Percentiles rank a stretch among this genome's conserved stretches.
Evolutionary conservation across 2,888 invertebrate species (phyloP).

Genomic region (Chirona hameri): DNA sequence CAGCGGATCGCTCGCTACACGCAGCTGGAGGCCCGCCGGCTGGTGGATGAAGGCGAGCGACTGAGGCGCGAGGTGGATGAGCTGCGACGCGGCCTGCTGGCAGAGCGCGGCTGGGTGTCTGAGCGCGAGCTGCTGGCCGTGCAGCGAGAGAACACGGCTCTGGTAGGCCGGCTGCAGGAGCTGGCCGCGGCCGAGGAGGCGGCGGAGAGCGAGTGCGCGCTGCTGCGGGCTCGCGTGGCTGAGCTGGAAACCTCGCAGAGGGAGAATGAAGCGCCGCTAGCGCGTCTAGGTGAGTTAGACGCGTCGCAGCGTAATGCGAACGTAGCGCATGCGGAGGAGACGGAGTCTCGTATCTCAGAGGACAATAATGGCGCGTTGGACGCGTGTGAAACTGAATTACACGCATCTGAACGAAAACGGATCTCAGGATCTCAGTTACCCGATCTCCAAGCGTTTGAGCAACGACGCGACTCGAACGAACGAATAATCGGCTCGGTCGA

Average conservation of each 20-base stretch:
- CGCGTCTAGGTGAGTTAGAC: not conserved
- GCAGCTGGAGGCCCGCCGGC: not conserved
- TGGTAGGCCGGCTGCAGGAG: not conserved
- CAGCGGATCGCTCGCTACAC: slow-evolving; percentile 5
- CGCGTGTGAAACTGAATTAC: too few species aligned
- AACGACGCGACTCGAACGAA: too few species aligned
- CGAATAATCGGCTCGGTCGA: too few species aligned
- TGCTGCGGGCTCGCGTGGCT: not conserved
- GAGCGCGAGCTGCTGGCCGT: not conserved
- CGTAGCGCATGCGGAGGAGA: too few species aligned
- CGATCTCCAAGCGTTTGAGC: too few species aligned
- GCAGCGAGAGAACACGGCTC: not conserved
- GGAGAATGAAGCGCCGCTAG: not conserved
- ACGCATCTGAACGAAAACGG: too few species aligned
- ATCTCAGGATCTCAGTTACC: too few species aligned
- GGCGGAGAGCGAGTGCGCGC: not conserved
- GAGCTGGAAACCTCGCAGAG: not conserved
- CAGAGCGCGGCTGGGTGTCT: slow-evolving; percentile 2
- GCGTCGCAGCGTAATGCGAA: too few species aligned
- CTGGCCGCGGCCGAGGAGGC: too few species aligned
- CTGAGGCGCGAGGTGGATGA: not conserved
- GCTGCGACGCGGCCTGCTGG: not conserved
- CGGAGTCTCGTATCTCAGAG: too few species aligned
- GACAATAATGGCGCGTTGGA: too few species aligned
- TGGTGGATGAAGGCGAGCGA: not conserved